Conservation (phyloP, 2,888 invertebrate genomes). For the Hybos culiciformis region DNA sequence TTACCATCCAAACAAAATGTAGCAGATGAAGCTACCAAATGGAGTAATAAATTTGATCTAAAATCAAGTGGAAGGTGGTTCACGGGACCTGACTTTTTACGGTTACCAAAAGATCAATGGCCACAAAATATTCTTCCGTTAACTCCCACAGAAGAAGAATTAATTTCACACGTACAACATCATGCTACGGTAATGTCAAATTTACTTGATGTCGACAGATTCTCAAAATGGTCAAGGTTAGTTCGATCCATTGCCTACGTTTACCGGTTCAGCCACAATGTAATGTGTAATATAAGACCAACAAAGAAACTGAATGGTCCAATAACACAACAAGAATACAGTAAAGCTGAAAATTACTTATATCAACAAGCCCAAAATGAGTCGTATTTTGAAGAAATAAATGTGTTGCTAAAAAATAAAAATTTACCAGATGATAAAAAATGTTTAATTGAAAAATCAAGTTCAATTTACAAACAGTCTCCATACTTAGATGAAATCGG, state of each 20-base stretch:
- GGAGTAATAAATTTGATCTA: neutral
- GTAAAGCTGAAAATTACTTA: neutral
- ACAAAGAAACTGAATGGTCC: neutral
- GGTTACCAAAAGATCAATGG: neutral
- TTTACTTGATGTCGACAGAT: neutral
- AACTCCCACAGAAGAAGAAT: neutral
- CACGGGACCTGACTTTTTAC: neutral
- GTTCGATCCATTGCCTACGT: neutral
- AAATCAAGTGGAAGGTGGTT: neutral
- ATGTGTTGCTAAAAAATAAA: too few relatives aligned
- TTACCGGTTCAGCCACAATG: neutral
- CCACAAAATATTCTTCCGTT: neutral
- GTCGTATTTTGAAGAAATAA: neutral
- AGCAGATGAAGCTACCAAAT: slow-evolving; percentile 7
- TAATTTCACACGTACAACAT: too few relatives aligned
- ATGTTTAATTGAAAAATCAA: too few relatives aligned
- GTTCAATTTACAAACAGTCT: slow-evolving; percentile 6
- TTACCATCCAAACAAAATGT: slow-evolving; percentile 6
- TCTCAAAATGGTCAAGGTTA: neutral
- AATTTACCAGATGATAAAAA: neutral
- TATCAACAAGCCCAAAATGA: neutral
- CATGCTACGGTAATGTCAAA: neutral
- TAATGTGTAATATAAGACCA: neutral
- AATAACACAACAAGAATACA: neutral
- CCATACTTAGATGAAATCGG: slow-evolving; percentile 7